Evolutionary conservation across 1,140 invertebrate genomes (phyloP).

Genomic region (Manduca sexta): DNA sequence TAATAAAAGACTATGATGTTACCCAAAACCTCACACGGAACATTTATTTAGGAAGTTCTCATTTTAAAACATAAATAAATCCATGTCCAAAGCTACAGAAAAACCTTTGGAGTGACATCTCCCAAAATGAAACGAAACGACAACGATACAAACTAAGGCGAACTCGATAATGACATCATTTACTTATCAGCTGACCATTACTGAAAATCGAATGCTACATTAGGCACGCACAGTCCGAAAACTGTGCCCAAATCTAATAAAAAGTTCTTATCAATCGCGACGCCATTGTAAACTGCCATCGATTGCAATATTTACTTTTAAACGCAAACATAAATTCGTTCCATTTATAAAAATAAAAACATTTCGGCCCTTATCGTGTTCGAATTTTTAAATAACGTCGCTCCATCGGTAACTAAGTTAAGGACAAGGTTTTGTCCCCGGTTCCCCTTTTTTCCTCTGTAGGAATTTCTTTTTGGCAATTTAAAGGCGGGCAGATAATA

Average conservation of each 20-base stretch:
- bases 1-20: no score
- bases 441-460: constrained; percentile 54
- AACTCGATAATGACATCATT: constrained; percentile 64
- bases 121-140: constrained; percentile 24
- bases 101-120: no score
- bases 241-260: constrained; percentile 46
- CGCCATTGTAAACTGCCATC: constrained; percentile 48
- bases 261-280: constrained; percentile 57
- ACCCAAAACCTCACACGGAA: no score
- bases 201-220: constrained; percentile 67
- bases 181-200: constrained; percentile 72
- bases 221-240: constrained; percentile 58
- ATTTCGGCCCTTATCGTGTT: constrained; percentile 66
- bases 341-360: constrained; percentile 71
- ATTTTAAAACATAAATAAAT: no score
- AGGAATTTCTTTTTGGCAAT: constrained; percentile 73
- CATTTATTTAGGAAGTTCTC: no score
- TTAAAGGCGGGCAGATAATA: constrained; percentile 74
- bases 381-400: constrained; percentile 71
- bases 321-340: constrained; percentile 61
- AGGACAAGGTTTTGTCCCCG: constrained; percentile 58
- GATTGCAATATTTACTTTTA: constrained; percentile 63
- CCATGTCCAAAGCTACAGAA: no score
- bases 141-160: constrained; percentile 57
- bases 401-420: constrained; percentile 57